A percentile compares a stretch with the other conserved stretches of the same genome.
These are phyloP conservation scores for Wasmannia auropunctata DNA, from an alignment of 1,140 invertebrate species.

Conservation along the genomic window DNA sequence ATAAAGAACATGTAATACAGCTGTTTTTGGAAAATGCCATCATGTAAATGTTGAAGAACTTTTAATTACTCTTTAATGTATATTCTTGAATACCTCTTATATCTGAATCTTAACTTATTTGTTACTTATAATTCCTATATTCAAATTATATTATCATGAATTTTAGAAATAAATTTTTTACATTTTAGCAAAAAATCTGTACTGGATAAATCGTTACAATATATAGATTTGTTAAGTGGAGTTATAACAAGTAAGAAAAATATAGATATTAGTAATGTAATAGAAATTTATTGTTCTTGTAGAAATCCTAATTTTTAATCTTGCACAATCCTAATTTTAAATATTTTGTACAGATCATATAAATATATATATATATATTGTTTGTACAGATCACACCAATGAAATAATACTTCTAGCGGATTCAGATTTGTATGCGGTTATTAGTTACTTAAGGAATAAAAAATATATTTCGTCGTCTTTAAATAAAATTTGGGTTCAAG, in stretches of 20 bases:
- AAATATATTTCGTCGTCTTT: not conserved
- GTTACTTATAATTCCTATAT: not conserved
- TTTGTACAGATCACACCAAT: not conserved
- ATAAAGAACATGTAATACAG: not conserved
- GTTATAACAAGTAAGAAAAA: not conserved
- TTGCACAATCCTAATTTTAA: too few relatives aligned
- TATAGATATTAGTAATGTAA: not conserved
- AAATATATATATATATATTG: too few relatives aligned
- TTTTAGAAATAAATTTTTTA: not conserved
- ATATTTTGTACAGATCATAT: too few relatives aligned
- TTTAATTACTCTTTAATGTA: too few relatives aligned
- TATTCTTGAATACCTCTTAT: not conserved
- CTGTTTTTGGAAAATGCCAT: not conserved
- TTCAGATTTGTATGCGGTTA: slow-evolving; percentile 23
- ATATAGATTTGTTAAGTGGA: not conserved
- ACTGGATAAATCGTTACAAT: not conserved
- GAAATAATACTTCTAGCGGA: slow-evolving; percentile 17
- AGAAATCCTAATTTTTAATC: not conserved
- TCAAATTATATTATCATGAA: not conserved
- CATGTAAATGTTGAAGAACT: not conserved
- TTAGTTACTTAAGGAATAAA: not conserved
- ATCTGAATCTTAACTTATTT: too few relatives aligned
- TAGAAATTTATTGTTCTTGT: not conserved
- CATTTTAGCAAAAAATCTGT: not conserved
- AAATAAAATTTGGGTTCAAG: slow-evolving; percentile 14